Base-by-base conservation (phyloP, 2,888 invertebrate genomes). In the Heteromyza rotundicornis region DNA sequence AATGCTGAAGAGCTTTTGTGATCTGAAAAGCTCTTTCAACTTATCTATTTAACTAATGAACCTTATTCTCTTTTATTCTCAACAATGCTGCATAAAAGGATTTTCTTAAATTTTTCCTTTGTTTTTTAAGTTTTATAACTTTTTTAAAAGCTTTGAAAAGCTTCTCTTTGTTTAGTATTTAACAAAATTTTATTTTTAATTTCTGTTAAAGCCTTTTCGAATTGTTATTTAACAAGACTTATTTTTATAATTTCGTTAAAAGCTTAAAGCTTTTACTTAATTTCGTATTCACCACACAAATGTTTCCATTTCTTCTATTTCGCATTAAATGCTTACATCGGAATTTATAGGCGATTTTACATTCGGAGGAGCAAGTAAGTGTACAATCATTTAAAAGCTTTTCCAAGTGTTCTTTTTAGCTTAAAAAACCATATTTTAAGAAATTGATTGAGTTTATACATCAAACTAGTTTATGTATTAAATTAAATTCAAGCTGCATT, bases 301-400 rank as follows among this genome's bases (percentile, higher is more conserved):
- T n/a, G n/a, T n/a, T 49, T 50, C 19, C 54, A 47, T 63, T 62
- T 60, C 53, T 59, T 47, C 24, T 12, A 24, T 68, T 64, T 62
- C 60, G 62, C 32, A 68, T 64, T 63, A 60, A 63, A 58, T 69
- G 62, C 57, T 68, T 55, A 57, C 44, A 64, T 63, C 62, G 64
- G 35, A 55, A 23, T 47, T 17, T 66, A 68, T 70, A 90, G 90
- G 89, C 87, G 90, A 90, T 87, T 89, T 89, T 76, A 85, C 89
- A 79, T 89, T 88, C 87, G 90, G 89, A 87, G 88, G 88, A 83
- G 87, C 88, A 84, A 89, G 88, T 88, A 86, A 88, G 88, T 88
- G 27, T 27, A 27, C 5, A 27, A 27, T 5, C 27, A 7, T 10
- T 27, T 10, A 27, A 27, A 27, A 27, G 27, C 27, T 27, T 27